These are phyloP conservation scores for Opisthocomus hoazin DNA, from an alignment of 2,113 vertebrate species.

Conservation along the genomic window DNA sequence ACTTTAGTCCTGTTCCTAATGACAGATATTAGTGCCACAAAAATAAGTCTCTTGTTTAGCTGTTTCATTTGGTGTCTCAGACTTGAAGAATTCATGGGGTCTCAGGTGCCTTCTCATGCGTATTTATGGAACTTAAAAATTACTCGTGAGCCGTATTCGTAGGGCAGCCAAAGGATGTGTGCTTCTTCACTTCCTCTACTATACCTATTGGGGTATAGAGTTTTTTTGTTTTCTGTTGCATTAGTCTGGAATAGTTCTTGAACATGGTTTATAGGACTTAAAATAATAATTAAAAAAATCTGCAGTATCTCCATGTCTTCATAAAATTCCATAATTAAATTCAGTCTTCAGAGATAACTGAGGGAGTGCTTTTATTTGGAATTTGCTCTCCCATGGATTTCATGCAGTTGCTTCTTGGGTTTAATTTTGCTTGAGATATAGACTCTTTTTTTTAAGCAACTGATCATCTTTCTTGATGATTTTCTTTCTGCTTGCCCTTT, in stretches of 20 bases:
- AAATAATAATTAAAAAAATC: not conserved
- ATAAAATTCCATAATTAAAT: not conserved
- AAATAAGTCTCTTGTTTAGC: not conserved
- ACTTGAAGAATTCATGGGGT: not conserved
- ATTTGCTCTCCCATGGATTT: not conserved
- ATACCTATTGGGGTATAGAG: not conserved
- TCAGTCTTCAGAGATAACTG: not conserved
- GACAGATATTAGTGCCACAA: not conserved
- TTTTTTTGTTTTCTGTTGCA: not conserved
- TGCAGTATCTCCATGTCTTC: not conserved
- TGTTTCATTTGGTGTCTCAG: not conserved
- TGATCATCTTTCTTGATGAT: not conserved
- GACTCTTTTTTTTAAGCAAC: no score
- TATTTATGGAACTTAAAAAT: not conserved
- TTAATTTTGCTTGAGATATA: not conserved
- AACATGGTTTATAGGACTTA: not conserved
- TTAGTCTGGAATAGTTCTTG: not conserved
- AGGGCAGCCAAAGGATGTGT: not conserved
- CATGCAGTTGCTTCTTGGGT: not conserved
- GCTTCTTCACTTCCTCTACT: not conserved
- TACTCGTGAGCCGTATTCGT: not conserved
- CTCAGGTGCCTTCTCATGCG: not conserved
- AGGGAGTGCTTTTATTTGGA: not conserved
- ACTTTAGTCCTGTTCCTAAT: not conserved
- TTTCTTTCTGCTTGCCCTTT: constrained; percentile 45